phyloP scores from a whole-genome alignment of 2,797 vertebrate genomes.

The Syngnathus rostellatus region DNA sequence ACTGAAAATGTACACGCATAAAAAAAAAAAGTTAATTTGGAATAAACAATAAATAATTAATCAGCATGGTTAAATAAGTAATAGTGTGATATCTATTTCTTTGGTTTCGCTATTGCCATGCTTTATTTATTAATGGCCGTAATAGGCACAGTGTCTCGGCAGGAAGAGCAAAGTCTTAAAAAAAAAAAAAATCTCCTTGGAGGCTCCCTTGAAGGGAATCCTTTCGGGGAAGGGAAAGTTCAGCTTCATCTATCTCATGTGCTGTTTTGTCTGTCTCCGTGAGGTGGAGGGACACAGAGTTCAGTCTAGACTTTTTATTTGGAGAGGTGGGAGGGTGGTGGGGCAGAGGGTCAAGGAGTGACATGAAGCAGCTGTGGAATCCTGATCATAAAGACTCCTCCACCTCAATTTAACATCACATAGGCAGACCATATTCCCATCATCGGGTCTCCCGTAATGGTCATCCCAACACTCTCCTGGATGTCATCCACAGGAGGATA shows the following conservation, averaged over 20 bases:
- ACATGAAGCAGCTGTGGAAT: conserved; percentile 71
- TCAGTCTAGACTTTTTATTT: conserved; percentile 63
- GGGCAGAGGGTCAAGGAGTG: conserved; percentile 58
- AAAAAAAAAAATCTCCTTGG: conserved; percentile 23
- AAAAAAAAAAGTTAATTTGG: conserved; percentile 67
- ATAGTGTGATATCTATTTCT: conserved; percentile 70
- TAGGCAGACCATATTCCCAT: conserved; percentile 30
- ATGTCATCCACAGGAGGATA: conserved; percentile 42
- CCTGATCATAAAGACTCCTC: conserved; percentile 38
- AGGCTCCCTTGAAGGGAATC: conserved; percentile 46
- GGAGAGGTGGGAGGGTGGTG: conserved; percentile 22
- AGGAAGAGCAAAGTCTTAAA: conserved; percentile 43
- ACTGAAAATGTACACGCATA: conserved; percentile 58
- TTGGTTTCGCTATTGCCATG: conserved; percentile 65
- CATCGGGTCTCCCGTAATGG: conserved; percentile 56
- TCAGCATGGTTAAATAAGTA: conserved; percentile 65
- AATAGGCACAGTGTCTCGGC: conserved; percentile 61
- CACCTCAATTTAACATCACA: conserved; percentile 30
- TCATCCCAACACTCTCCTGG: conserved; percentile 58
- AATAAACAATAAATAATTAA: conserved; percentile 76
- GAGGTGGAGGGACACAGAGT: conserved; percentile 38
- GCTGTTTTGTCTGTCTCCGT: conserved; percentile 29
- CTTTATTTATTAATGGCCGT: conserved; percentile 68
- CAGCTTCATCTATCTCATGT: conserved; percentile 37
- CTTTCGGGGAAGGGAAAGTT: conserved; percentile 53